Conservation (phyloP, 2,113 vertebrate genomes). For the Bothrops jararaca region DNA sequence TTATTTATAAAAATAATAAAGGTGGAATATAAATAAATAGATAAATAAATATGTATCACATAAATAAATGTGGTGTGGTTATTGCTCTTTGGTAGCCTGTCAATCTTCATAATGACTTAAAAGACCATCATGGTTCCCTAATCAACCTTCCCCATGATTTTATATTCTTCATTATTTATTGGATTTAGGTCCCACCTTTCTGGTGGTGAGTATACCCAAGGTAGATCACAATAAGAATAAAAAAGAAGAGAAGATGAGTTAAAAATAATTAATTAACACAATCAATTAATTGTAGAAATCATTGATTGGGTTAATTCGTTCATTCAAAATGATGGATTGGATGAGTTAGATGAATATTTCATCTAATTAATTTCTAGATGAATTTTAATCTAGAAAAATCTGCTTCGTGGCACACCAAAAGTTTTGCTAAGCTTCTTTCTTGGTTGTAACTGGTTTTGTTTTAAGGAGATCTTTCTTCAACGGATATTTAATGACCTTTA, state of each 20-base stretch:
- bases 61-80: not conserved
- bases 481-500: not conserved
- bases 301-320: not conserved
- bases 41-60: not conserved
- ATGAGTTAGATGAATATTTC: not conserved
- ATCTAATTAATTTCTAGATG: not conserved
- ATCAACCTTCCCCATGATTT: not conserved
- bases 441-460: not conserved
- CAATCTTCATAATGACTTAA: not conserved
- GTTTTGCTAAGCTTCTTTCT: not conserved
- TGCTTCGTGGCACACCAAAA: not conserved
- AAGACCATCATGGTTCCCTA: not conserved
- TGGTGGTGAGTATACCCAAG: not conserved
- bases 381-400: not conserved
- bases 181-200: not conserved
- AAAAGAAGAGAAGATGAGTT: not conserved
- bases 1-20: not conserved
- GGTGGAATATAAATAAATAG: not conserved
- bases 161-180: not conserved
- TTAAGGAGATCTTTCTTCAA: not conserved
- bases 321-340: not conserved
- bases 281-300: not conserved
- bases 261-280: not conserved
- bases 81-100: not conserved
- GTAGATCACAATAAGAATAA: not conserved